Conservation (phyloP, 2,888 invertebrate species). For the Eristalinus aeneus region DNA sequence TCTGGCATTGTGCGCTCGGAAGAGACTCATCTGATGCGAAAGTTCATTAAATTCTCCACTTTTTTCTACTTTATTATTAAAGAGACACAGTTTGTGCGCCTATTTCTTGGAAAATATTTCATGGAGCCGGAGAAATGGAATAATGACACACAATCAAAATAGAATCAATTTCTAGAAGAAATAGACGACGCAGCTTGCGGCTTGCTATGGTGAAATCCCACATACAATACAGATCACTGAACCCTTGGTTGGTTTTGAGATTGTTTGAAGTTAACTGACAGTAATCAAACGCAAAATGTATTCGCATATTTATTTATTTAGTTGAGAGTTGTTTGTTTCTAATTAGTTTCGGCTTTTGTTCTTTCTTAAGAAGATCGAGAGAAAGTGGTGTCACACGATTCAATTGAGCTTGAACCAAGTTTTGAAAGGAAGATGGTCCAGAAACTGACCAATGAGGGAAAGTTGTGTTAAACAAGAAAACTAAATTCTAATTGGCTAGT, state of each 20-base stretch:
- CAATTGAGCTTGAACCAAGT: neutral
- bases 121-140: neutral
- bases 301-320: neutral
- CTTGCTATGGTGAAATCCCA: neutral
- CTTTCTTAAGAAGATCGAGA: neutral
- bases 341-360: neutral
- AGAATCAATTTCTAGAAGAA: neutral
- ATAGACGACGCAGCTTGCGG: neutral
- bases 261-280: neutral
- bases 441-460: neutral
- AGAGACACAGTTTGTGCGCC: neutral
- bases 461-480: too few relatives aligned
- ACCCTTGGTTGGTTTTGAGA: neutral
- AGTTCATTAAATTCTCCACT: neutral
- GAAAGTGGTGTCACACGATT: neutral
- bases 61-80: neutral
- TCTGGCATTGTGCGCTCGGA: neutral
- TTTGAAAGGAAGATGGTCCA: neutral
- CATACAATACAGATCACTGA: neutral
- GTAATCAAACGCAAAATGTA: neutral
- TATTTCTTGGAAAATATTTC: neutral
- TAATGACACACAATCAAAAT: neutral
- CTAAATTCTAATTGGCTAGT: too few relatives aligned
- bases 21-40: neutral
- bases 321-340: neutral